A percentile compares a stretch with the other conserved stretches of the same genome.
Conservation (phyloP, 2,888 invertebrate genomes). For the Tridacna crocea region DNA sequence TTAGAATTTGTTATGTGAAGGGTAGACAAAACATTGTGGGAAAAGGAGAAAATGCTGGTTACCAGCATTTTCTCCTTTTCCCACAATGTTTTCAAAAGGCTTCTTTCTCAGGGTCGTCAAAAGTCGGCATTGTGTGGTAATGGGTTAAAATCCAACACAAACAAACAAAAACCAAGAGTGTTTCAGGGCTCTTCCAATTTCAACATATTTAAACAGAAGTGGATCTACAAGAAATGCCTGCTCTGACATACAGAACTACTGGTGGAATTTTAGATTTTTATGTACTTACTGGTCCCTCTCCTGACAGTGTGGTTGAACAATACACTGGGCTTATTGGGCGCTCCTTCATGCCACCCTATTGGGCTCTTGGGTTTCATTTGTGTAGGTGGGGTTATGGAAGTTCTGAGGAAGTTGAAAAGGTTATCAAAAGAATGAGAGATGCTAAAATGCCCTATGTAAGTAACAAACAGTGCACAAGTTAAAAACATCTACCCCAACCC, state of each 20-base stretch:
- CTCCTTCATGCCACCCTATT: conserved; percentile 85
- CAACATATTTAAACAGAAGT: conserved; percentile 60
- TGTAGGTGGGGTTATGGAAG: conserved; percentile 87
- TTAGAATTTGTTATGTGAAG: too few species aligned
- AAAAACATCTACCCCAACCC: too few species aligned
- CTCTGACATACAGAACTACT: conserved; percentile 91
- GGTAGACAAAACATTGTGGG: too few species aligned
- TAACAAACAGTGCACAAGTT: not conserved
- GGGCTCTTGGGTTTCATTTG: conserved; percentile 94
- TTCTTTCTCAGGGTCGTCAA: too few species aligned
- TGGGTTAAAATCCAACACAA: too few species aligned
- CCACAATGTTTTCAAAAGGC: too few species aligned
- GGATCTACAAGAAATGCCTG: conserved; percentile 86
- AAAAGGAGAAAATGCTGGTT: too few species aligned
- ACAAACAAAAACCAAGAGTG: not conserved
- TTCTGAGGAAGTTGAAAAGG: conserved; percentile 62
- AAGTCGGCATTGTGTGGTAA: too few species aligned
- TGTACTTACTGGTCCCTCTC: conserved; percentile 90
- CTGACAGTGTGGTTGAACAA: conserved; percentile 85
- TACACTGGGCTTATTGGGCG: conserved; percentile 77
- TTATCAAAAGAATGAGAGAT: conserved; percentile 68
- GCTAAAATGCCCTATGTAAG: conserved; percentile 75
- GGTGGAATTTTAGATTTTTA: conserved; percentile 92
- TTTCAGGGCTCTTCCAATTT: not conserved
- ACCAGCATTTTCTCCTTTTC: too few species aligned